Evolutionary conservation across 2,888 invertebrate genomes (phyloP).

Genomic region (Fissipunctia ypsillon): DNA sequence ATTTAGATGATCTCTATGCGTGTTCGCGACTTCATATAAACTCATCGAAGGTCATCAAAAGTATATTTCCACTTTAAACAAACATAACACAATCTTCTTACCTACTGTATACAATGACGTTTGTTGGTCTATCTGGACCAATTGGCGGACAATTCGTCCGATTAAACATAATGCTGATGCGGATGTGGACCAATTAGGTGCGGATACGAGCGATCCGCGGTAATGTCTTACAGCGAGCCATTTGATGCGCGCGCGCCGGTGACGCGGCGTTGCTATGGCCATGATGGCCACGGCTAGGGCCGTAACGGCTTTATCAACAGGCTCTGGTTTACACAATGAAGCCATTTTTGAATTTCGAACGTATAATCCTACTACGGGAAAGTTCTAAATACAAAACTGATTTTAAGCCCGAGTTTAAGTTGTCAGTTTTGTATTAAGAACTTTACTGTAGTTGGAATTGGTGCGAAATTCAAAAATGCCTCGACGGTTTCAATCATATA

Average conservation of each 20-base stretch:
- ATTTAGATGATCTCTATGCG: too few relatives aligned
- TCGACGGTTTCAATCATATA: too few relatives aligned
- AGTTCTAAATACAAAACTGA: not conserved
- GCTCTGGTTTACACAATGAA: not conserved
- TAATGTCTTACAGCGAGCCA: slow-evolving; percentile 49
- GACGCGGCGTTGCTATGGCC: slow-evolving; percentile 31
- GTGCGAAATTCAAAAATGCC: not conserved
- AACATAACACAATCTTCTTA: slow-evolving; percentile 26
- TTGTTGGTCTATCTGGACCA: slow-evolving; percentile 57
- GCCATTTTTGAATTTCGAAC: not conserved
- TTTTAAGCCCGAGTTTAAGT: not conserved
- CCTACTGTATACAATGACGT: slow-evolving; percentile 18
- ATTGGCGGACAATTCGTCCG: slow-evolving; percentile 79
- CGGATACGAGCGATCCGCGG: slow-evolving; percentile 79
- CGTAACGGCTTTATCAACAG: not conserved
- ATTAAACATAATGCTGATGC: slow-evolving; percentile 78
- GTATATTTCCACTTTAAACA: slow-evolving; percentile 19
- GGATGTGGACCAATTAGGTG: slow-evolving; percentile 80
- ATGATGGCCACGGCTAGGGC: not conserved
- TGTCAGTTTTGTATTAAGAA: too few relatives aligned
- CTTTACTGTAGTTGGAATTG: not conserved
- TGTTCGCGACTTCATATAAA: not conserved
- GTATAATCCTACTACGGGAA: not conserved
- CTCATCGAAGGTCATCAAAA: not conserved
- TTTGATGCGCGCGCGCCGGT: slow-evolving; percentile 29